Evolutionary conservation across 2,113 vertebrate genomes (phyloP).

Genomic region (Galeopterus variegatus): DNA sequence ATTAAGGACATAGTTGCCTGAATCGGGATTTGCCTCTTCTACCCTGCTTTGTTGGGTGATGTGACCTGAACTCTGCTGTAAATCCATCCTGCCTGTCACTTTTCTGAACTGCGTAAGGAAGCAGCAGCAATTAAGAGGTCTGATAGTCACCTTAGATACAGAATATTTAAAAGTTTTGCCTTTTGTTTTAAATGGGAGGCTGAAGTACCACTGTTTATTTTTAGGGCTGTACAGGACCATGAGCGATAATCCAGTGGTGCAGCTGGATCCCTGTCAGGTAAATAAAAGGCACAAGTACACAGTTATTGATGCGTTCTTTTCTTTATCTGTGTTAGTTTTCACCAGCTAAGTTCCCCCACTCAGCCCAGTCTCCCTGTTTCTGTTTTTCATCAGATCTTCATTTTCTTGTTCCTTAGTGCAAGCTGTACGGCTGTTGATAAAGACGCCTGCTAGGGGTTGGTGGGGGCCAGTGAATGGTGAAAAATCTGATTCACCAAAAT

Average conservation of each 20-base stretch:
- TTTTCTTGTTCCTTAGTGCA: conserved; percentile 17
- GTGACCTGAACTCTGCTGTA: not conserved
- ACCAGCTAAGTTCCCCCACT: not conserved
- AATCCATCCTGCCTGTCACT: not conserved
- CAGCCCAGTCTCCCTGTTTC: not conserved
- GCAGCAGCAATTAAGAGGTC: not conserved
- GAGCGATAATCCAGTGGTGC: fast-evolving
- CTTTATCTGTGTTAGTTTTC: not conserved
- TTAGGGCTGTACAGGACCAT: not conserved
- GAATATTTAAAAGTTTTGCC: not conserved
- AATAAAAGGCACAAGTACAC: fast-evolving
- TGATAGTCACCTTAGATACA: not conserved
- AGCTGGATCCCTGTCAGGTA: too few relatives aligned
- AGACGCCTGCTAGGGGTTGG: not conserved
- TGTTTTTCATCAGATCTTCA: not conserved
- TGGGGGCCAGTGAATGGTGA: not conserved
- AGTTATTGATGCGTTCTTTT: not conserved
- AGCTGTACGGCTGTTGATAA: conserved; percentile 22
- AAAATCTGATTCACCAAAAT: conserved; percentile 21
- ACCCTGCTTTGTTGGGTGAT: not conserved
- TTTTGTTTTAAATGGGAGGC: not conserved
- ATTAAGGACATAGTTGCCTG: not conserved
- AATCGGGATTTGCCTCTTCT: not conserved
- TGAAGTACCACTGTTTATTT: not conserved
- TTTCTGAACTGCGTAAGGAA: conserved; percentile 1